phyloP scores from a whole-genome alignment of 2,113 vertebrate species.

The Azemiops feae region DNA sequence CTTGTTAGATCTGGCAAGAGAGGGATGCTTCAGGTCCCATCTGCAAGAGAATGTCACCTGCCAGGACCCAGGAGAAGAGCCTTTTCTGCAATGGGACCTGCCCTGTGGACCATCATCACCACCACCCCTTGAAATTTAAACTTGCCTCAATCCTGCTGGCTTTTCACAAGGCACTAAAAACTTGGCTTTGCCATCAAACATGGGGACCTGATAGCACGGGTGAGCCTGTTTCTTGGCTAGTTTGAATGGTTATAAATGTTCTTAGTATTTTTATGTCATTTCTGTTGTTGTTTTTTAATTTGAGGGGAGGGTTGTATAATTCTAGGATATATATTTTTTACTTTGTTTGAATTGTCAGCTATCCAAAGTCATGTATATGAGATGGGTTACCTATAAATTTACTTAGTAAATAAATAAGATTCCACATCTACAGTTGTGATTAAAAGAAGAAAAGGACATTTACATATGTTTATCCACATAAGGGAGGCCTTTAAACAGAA shows the following conservation, averaged over 20 bases:
- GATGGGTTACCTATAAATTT: not conserved
- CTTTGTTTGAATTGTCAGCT: not conserved
- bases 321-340: not conserved
- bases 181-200: not conserved
- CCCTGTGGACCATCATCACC: not conserved
- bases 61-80: not conserved
- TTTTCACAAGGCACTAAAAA: not conserved
- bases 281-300: not conserved
- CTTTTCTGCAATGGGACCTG: not conserved
- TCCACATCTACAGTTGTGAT: conserved; percentile 8
- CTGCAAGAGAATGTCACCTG: not conserved
- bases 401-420: not conserved
- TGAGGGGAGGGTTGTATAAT: not conserved
- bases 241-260: not conserved
- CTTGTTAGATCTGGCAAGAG: not conserved
- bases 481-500: conserved; percentile 37
- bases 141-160: not conserved
- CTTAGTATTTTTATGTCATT: not conserved
- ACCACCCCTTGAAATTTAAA: not conserved
- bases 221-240: not conserved
- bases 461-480: conserved; percentile 45
- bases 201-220: not conserved
- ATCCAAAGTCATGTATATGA: not conserved
- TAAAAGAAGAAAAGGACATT: conserved; percentile 33
- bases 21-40: not conserved